A percentile compares a stretch with the other conserved stretches of the same genome.
These are phyloP conservation scores for Dolichomitus sp. DNA, from an alignment of 2,888 invertebrate genomes.

Conservation along the genomic window DNA sequence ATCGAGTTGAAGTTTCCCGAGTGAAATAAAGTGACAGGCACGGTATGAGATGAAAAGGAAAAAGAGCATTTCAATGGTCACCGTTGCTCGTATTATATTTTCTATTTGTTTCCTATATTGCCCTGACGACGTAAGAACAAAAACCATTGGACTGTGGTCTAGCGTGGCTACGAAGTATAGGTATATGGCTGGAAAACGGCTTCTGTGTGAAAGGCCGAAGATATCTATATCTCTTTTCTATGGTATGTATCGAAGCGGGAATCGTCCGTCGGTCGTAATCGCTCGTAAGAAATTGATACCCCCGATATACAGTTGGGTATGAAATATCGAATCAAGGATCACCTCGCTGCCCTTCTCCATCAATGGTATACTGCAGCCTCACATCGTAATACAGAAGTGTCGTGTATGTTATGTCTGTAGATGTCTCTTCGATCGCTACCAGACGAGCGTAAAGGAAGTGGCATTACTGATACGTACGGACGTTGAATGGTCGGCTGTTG, in stretches of 20 bases:
- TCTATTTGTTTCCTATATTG: slow-evolving; percentile 2
- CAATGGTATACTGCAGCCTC: background rate
- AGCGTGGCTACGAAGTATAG: background rate
- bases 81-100: background rate
- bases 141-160: slow-evolving; percentile 11
- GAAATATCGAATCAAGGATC: slow-evolving; percentile 25
- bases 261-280: slow-evolving; percentile 30
- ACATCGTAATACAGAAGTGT: background rate
- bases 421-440: background rate
- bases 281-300: slow-evolving; percentile 41
- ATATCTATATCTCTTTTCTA: slow-evolving; percentile 22
- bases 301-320: slow-evolving; percentile 11
- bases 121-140: background rate
- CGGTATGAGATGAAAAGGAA: background rate
- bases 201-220: background rate
- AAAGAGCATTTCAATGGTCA: background rate
- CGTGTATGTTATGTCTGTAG: background rate
- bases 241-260: slow-evolving; percentile 17
- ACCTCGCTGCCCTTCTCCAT: slow-evolving; percentile 7
- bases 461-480: slow-evolving; percentile 11
- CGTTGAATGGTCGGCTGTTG: slow-evolving; percentile 10
- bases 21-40: background rate
- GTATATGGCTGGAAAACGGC: background rate
- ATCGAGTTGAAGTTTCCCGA: background rate
- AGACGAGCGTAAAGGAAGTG: slow-evolving; percentile 16